Evolutionary conservation across 2,888 invertebrate genomes (phyloP).

Genomic region (Melinopterus prodromus): DNA sequence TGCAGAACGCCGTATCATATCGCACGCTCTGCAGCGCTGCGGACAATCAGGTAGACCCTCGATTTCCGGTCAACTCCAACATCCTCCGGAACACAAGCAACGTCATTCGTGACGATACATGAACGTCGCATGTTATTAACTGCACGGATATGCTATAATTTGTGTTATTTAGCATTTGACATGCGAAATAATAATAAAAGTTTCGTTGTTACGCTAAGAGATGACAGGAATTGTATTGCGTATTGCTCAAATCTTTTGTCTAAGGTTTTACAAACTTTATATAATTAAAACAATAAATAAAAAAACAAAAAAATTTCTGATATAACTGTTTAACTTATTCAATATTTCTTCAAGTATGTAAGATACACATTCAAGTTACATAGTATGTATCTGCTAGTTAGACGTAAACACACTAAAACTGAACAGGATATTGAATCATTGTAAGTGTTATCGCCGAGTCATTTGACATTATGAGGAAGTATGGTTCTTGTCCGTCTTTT

Average conservation of each 20-base stretch:
- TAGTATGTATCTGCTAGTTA: neutral
- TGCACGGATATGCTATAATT: neutral
- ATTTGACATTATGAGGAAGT: neutral
- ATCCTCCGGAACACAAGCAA: neutral
- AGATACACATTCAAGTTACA: neutral
- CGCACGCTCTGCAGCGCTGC: neutral
- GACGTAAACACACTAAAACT: neutral
- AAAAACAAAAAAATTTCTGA: too few relatives aligned
- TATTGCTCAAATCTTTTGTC: neutral
- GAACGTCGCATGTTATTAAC: neutral
- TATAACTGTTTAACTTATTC: too few relatives aligned
- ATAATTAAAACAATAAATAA: neutral
- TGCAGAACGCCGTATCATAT: neutral
- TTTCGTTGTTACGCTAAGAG: neutral
- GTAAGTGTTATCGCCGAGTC: neutral
- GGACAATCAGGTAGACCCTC: neutral
- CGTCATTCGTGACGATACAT: neutral
- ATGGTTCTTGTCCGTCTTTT: neutral
- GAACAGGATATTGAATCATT: slow-evolving; percentile 4
- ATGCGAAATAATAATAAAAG: neutral
- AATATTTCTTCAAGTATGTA: too few relatives aligned
- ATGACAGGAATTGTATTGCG: neutral
- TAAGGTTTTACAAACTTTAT: neutral
- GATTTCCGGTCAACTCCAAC: neutral
- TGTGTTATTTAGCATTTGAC: neutral